Percentiles rank a stretch among this genome's conserved stretches.
These are phyloP conservation scores for Lycophotia porphyrea DNA, from an alignment of 2,888 invertebrate species.

Conservation along the genomic window DNA sequence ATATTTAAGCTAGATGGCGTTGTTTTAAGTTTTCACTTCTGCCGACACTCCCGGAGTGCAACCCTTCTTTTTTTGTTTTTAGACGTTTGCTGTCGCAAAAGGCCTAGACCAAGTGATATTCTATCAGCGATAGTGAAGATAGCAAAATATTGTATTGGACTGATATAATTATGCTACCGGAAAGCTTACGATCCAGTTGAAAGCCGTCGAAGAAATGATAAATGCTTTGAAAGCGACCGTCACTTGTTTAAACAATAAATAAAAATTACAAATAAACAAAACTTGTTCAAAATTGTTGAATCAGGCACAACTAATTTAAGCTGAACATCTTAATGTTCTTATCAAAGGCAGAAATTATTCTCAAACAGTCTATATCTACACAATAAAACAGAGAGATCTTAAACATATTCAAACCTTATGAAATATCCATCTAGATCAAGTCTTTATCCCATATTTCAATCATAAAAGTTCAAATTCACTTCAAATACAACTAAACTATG, in stretches of 20 bases:
- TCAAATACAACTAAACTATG: not conserved
- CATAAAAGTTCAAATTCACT: not conserved
- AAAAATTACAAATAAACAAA: not conserved
- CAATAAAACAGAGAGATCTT: not conserved
- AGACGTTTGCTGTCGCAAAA: not conserved
- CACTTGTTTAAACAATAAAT: not conserved
- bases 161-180: not conserved
- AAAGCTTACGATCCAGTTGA: not conserved
- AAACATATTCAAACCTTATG: not conserved
- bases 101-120: not conserved
- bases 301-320: not conserved
- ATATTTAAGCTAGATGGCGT: no score
- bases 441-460: conserved; percentile 12
- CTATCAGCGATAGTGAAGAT: not conserved
- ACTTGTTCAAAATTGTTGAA: not conserved
- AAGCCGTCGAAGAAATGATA: not conserved
- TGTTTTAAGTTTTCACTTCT: no score
- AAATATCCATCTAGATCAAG: conserved; percentile 3
- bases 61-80: not conserved
- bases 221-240: not conserved
- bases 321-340: not conserved
- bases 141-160: not conserved
- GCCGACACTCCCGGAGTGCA: no score
- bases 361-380: not conserved
- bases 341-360: not conserved